These are phyloP conservation scores for Pheosia gnoma DNA, from an alignment of 2,888 invertebrate species.

Conservation along the genomic window DNA sequence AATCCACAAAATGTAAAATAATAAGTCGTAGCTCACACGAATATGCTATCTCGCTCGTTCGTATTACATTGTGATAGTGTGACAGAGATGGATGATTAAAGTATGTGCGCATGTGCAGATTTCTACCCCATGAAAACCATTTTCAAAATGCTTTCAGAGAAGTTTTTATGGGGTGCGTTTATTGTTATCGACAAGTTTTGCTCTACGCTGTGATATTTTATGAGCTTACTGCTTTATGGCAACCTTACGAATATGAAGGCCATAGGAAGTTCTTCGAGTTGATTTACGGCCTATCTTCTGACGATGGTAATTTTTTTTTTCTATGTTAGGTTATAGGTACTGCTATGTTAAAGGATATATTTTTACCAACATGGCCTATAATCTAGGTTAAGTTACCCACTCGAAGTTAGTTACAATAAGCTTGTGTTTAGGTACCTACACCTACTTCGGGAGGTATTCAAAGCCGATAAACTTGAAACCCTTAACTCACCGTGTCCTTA, in stretches of 20 bases:
- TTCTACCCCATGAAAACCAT: conserved; percentile 47
- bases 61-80: conserved; percentile 29
- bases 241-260: conserved; percentile 25
- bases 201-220: conserved; percentile 50
- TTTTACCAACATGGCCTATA: no score
- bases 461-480: no score
- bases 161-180: conserved; percentile 60
- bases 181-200: conserved; percentile 62
- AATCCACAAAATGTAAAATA: conserved; percentile 47
- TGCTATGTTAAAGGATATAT: no score
- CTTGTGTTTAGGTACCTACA: no score
- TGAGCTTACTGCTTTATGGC: conserved; percentile 44
- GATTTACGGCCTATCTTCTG: conserved; percentile 25
- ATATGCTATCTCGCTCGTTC: conserved; percentile 58
- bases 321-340: no score
- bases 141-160: conserved; percentile 58
- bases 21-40: conserved; percentile 50
- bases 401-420: no score
- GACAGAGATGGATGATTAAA: conserved; percentile 45
- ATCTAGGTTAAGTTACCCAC: no score
- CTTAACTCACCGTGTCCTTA: no score
- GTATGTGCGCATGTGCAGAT: conserved; percentile 64
- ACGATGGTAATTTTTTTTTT: no score
- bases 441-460: no score
- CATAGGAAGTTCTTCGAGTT: conserved; percentile 35